These are phyloP conservation scores for Butorides virescens DNA, from an alignment of 2,113 vertebrate species.

Conservation along the genomic window DNA sequence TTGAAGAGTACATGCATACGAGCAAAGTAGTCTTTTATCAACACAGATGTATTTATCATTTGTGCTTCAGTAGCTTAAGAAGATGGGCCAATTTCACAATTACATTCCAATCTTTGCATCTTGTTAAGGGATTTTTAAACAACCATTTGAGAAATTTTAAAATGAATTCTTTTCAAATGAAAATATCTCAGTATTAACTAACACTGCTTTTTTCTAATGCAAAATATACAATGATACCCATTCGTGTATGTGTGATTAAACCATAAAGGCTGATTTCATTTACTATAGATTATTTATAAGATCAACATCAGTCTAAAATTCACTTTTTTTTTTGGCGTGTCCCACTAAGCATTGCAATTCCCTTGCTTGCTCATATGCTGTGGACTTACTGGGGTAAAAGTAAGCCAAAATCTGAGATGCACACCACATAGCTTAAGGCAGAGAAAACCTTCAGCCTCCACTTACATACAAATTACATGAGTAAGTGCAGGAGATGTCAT, in stretches of 20 bases:
- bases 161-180: neutral
- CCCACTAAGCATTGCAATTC: neutral
- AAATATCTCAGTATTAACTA: neutral
- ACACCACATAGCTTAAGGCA: neutral
- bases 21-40: neutral
- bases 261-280: neutral
- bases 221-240: neutral
- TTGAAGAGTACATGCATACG: neutral
- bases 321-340: neutral
- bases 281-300: neutral
- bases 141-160: neutral
- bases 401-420: neutral
- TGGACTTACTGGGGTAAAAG: neutral
- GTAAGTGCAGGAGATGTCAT: neutral
- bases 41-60: neutral
- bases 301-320: neutral
- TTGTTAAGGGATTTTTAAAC: neutral
- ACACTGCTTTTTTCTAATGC: neutral
- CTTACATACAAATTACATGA: neutral
- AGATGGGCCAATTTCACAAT: neutral
- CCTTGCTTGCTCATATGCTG: neutral
- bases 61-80: neutral
- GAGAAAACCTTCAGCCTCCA: neutral
- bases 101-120: neutral
- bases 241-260: neutral